Percentiles rank a stretch among this genome's conserved stretches.
These are phyloP conservation scores for Babylonia areolata DNA, from an alignment of 1,140 invertebrate genomes.

Conservation along the genomic window DNA sequence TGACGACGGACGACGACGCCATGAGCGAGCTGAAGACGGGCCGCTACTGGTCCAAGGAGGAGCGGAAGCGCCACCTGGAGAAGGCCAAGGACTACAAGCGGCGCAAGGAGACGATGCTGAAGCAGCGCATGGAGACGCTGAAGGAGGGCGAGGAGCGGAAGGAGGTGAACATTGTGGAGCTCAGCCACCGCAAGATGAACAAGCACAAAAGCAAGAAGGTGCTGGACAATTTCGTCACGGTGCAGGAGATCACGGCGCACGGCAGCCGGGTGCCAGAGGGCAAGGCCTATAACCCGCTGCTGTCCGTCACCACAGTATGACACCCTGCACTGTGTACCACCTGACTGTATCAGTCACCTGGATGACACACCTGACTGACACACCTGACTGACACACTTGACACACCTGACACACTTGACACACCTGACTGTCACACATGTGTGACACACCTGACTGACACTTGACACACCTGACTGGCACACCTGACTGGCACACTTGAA, in stretches of 20 bases:
- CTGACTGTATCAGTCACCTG: too few species aligned
- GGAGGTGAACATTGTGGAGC: constrained; percentile 75
- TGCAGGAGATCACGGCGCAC: constrained; percentile 78
- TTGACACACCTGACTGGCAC: too few species aligned
- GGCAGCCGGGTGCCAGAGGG: constrained; percentile 72
- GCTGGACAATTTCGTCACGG: constrained; percentile 78
- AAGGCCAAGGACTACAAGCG: constrained; percentile 81
- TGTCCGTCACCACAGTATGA: constrained; percentile 76
- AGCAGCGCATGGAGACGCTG: constrained; percentile 73
- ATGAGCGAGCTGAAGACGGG: constrained; percentile 88
- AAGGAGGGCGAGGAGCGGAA: constrained; percentile 73
- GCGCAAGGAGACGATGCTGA: constrained; percentile 70
- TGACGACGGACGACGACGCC: constrained; percentile 89
- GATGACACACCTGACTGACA: too few species aligned
- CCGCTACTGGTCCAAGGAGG: constrained; percentile 88
- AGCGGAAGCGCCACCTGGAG: constrained; percentile 86
- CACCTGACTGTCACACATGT: too few species aligned
- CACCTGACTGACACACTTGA: too few species aligned
- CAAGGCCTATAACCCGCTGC: constrained; percentile 71
- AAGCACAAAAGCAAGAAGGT: constrained; percentile 76
- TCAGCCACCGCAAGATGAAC: constrained; percentile 78
- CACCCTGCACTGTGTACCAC: not conserved
- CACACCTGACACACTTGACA: too few species aligned
- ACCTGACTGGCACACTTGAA: too few species aligned
- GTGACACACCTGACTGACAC: too few species aligned